These are phyloP conservation scores for Celastrina argiolus DNA, from an alignment of 2,888 invertebrate species.

Conservation along the genomic window DNA sequence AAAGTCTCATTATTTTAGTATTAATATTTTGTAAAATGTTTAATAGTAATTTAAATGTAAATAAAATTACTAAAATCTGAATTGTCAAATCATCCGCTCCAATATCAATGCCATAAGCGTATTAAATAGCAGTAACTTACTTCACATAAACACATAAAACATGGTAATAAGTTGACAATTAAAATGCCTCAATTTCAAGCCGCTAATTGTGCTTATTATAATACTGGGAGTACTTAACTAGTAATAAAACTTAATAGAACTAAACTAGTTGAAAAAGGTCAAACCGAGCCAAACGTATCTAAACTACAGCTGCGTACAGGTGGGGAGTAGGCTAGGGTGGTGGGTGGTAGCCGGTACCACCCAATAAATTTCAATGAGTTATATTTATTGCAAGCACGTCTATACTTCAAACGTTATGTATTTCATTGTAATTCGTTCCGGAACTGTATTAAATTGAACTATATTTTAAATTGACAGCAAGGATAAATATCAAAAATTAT, in stretches of 20 bases:
- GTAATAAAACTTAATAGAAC: constrained; percentile 9
- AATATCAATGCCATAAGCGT: not conserved
- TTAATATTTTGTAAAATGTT: too few species aligned
- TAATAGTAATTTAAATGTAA: too few species aligned
- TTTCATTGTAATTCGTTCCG: not conserved
- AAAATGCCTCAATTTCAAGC: not conserved
- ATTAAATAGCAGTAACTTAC: too few species aligned
- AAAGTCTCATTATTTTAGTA: too few species aligned
- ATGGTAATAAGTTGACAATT: constrained; percentile 1
- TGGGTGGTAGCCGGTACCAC: constrained; percentile 22
- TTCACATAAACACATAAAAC: not conserved
- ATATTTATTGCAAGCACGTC: constrained; percentile 6
- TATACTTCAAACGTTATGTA: not conserved
- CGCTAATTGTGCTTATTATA: not conserved
- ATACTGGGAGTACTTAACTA: constrained; percentile 1
- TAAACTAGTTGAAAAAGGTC: not conserved
- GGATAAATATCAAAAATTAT: not conserved
- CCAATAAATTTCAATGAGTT: constrained; percentile 19
- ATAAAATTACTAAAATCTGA: not conserved
- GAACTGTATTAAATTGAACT: not conserved
- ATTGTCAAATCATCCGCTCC: not conserved
- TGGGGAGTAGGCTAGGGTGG: constrained; percentile 7
- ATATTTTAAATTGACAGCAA: not conserved
- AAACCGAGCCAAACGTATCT: not conserved
- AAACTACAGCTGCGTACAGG: constrained; percentile 19